Conservation (phyloP, 2,113 vertebrate genomes). For the Bos javanicus region DNA sequence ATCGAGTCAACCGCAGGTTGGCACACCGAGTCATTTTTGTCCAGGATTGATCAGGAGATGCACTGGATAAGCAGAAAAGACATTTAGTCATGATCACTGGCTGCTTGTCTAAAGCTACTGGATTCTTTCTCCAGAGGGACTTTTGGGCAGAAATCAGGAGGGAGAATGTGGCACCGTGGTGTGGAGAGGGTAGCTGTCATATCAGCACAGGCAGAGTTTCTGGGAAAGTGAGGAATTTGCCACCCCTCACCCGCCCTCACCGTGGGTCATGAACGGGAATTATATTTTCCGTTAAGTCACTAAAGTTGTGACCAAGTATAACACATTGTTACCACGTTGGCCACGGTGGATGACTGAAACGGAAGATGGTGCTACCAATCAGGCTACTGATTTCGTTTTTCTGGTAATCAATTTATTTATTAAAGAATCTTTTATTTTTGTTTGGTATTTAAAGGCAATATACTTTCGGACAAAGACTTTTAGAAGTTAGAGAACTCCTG, state of each 20-base stretch:
- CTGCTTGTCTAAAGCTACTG: neutral
- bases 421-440: neutral
- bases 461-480: neutral
- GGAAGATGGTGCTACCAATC: neutral
- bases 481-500: neutral
- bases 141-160: slow-evolving; percentile 13
- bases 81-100: neutral
- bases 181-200: neutral
- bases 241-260: neutral
- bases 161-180: neutral
- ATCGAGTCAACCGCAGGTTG: neutral
- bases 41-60: neutral
- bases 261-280: neutral
- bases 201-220: neutral
- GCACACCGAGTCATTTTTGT: neutral
- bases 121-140: slow-evolving; percentile 16
- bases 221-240: neutral
- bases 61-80: slow-evolving; percentile 6
- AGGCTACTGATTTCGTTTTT: neutral
- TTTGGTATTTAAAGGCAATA: neutral
- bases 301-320: neutral
- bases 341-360: fast-evolving
- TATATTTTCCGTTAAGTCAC: neutral
- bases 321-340: fast-evolving
- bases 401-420: neutral